Percentiles rank a stretch among this genome's conserved stretches.
Conservation (phyloP, 92 coral and sea anemone species). For the Anthopleura xanthogrammica region DNA sequence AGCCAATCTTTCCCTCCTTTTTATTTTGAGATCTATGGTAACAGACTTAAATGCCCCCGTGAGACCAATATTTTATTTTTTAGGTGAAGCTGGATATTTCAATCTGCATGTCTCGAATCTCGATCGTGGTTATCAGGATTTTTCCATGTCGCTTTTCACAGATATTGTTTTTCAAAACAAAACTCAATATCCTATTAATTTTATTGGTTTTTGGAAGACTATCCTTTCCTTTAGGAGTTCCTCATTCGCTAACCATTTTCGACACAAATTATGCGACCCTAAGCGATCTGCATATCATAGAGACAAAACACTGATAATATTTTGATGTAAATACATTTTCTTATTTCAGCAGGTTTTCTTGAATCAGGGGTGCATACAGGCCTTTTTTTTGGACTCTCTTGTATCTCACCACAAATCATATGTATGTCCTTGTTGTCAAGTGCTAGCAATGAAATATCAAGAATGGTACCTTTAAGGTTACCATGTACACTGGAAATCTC, state of each 20-base stretch:
- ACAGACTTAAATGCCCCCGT: background rate
- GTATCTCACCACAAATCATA: slow-evolving; percentile 30
- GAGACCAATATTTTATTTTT: slow-evolving; percentile 3
- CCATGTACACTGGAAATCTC: background rate
- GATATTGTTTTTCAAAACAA: slow-evolving; percentile 1
- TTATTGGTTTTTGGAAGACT: slow-evolving; percentile 14
- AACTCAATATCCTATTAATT: slow-evolving; percentile 18
- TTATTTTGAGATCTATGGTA: background rate
- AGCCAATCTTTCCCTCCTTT: background rate
- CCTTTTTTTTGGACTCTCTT: background rate
- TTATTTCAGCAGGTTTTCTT: background rate
- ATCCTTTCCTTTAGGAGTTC: background rate
- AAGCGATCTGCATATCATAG: background rate
- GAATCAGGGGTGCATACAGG: background rate
- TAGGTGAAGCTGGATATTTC: background rate
- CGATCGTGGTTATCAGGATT: background rate
- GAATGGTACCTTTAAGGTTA: background rate
- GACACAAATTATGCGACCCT: background rate
- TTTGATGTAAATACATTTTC: background rate
- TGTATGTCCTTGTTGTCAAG: slow-evolving; percentile 23
- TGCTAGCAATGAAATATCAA: slow-evolving; percentile 4
- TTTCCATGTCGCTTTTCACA: background rate
- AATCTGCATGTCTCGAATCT: background rate
- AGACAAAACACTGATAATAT: background rate
- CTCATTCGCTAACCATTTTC: background rate